These are phyloP conservation scores for Eupsilia transversa DNA, from an alignment of 2,888 invertebrate species.

Conservation along the genomic window DNA sequence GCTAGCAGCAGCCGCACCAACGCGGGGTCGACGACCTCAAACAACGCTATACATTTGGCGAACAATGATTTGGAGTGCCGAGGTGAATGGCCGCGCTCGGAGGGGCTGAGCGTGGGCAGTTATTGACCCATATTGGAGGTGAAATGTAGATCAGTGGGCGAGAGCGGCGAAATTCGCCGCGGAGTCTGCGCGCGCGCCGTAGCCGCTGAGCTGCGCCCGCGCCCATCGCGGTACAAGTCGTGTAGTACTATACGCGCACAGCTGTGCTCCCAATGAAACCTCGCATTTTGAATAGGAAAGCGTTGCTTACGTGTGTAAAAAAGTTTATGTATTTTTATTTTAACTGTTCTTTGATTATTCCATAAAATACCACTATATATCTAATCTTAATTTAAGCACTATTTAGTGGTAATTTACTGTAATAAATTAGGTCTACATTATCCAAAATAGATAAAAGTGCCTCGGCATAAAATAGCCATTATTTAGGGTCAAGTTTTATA, in stretches of 20 bases:
- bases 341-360: background rate
- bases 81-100: slow-evolving; percentile 89
- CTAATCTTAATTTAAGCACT: slow-evolving; percentile 1
- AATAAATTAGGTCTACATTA: slow-evolving; percentile 15
- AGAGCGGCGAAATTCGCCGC: slow-evolving; percentile 89
- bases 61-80: slow-evolving; percentile 90
- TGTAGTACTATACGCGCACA: slow-evolving; percentile 47
- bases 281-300: slow-evolving; percentile 33
- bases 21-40: slow-evolving; percentile 83
- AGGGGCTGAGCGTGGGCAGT: slow-evolving; percentile 90
- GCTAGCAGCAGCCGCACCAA: slow-evolving; percentile 83
- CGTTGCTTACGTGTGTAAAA: slow-evolving; percentile 13
- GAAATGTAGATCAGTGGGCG: slow-evolving; percentile 91
- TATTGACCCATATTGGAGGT: slow-evolving; percentile 90
- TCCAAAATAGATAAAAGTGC: slow-evolving; percentile 33
- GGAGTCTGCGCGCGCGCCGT: slow-evolving; percentile 77
- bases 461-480: slow-evolving; percentile 36
- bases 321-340: too few relatives aligned
- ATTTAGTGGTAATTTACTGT: slow-evolving; percentile 3
- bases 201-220: slow-evolving; percentile 57
- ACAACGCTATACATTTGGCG: slow-evolving; percentile 89
- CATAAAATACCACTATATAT: background rate
- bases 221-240: slow-evolving; percentile 32
- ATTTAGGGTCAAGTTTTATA: slow-evolving; percentile 48
- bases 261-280: slow-evolving; percentile 35